Evolutionary conservation across 2,797 vertebrate species (phyloP).

Genomic region (Erethizon dorsatum): DNA sequence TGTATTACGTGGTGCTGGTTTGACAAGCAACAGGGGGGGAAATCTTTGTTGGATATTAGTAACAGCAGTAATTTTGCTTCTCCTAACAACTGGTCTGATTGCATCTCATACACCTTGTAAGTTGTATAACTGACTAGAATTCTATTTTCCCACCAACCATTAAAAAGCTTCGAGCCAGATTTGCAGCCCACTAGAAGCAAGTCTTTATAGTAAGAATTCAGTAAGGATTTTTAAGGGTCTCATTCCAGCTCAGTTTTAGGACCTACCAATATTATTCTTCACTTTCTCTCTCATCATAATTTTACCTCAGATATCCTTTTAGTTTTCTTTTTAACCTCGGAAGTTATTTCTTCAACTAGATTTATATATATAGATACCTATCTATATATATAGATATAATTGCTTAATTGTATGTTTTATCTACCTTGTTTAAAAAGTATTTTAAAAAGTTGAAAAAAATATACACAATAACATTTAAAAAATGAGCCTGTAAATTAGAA

Average conservation of each 20-base stretch:
- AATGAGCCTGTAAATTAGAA: background rate
- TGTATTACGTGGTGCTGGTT: conserved; percentile 77
- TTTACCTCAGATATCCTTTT: background rate
- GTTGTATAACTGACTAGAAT: conserved; percentile 65
- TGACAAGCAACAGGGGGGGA: conserved; percentile 78
- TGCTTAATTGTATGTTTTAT: background rate
- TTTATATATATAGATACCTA: background rate
- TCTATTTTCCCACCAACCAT: conserved; percentile 65
- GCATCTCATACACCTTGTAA: conserved; percentile 75
- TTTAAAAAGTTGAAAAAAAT: conserved; percentile 19
- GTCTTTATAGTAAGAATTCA: background rate
- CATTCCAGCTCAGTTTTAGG: background rate
- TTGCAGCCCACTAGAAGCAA: background rate
- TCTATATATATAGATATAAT: background rate
- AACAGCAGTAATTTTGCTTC: conserved; percentile 81
- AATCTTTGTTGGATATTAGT: conserved; percentile 74
- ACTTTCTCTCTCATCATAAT: background rate
- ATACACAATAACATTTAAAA: conserved; percentile 33
- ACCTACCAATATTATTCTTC: background rate
- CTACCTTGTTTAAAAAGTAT: background rate
- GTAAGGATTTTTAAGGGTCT: background rate
- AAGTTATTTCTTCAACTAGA: conserved; percentile 5
- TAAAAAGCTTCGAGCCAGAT: conserved; percentile 53
- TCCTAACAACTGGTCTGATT: conserved; percentile 77
- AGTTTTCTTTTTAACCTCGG: background rate